Evolutionary conservation across 1,140 invertebrate genomes (phyloP).

Genomic region (Metaphire vulgaris): DNA sequence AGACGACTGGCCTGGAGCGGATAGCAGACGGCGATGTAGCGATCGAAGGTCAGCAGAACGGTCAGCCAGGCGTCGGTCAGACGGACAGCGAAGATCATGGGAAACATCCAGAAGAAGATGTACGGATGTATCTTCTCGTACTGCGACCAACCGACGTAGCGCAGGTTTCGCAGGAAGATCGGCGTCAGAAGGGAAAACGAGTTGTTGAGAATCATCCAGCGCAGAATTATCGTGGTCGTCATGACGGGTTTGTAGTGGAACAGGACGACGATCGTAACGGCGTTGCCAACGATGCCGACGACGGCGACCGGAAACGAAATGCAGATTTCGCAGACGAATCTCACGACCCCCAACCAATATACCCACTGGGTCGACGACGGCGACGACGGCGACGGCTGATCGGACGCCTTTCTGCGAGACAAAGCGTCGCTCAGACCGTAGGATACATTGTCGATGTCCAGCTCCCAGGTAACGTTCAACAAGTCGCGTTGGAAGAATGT

Average conservation of each 20-base stretch:
- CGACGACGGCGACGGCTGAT: no score
- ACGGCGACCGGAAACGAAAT: conserved; percentile 20
- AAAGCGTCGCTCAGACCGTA: no score
- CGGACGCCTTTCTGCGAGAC: no score
- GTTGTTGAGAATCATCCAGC: conserved; percentile 17
- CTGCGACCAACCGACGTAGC: conserved; percentile 5
- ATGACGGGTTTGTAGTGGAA: conserved; percentile 24
- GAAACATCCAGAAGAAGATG: conserved; percentile 28
- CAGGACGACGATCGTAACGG: conserved; percentile 22
- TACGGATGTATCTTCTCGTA: conserved; percentile 4
- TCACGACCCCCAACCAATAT: no score
- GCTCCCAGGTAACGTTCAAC: no score
- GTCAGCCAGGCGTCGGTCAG: conserved; percentile 25
- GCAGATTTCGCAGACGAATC: conserved; percentile 26
- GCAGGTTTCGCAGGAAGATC: conserved; percentile 17
- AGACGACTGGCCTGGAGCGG: conserved; percentile 26
- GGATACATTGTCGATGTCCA: no score
- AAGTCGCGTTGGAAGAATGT: no score
- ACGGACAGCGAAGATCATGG: conserved; percentile 22
- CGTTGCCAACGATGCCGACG: conserved; percentile 27
- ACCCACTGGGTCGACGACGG: no score
- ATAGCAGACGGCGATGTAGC: conserved; percentile 29
- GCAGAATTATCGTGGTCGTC: conserved; percentile 23
- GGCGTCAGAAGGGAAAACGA: conserved; percentile 9
- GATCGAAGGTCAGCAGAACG: conserved; percentile 26